A percentile compares a stretch with the other conserved stretches of the same genome.
phyloP scores from a whole-genome alignment of 1,140 invertebrate genomes.

The Brachionus sp. region DNA sequence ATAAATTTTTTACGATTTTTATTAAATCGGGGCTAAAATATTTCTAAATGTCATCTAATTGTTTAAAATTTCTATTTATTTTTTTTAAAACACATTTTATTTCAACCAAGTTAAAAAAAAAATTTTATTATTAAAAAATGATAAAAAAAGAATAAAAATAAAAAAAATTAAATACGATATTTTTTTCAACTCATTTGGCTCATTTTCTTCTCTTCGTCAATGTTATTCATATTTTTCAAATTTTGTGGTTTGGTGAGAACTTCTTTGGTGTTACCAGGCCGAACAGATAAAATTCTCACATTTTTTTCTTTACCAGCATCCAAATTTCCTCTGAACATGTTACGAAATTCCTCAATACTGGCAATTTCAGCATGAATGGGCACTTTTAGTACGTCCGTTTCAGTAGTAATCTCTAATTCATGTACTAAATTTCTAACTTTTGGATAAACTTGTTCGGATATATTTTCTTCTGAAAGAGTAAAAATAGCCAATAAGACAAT shows the following conservation, averaged over 20 bases:
- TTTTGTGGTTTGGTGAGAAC: conserved; percentile 23
- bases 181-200: not conserved
- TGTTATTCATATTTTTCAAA: not conserved
- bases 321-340: conserved; percentile 31
- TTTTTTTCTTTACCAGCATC: conserved; percentile 39
- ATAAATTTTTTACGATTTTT: too few species aligned
- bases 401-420: conserved; percentile 56
- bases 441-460: conserved; percentile 47
- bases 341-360: conserved; percentile 18
- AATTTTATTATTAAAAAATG: not conserved
- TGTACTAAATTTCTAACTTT: conserved; percentile 52
- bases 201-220: not conserved
- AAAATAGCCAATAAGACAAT: conserved; percentile 59
- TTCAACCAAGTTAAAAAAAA: not conserved
- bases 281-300: conserved; percentile 41
- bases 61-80: too few species aligned
- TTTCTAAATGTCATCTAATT: too few species aligned
- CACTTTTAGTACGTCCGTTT: conserved; percentile 55
- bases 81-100: not conserved
- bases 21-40: too few species aligned
- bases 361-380: conserved; percentile 52
- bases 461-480: conserved; percentile 34
- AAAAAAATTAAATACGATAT: not conserved
- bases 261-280: conserved; percentile 29
- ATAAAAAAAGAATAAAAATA: not conserved